Evolutionary conservation across 30 jellyfish, hydroid and myxozoan species (phyloP).

Genomic region (Nemopilema nomurai): DNA sequence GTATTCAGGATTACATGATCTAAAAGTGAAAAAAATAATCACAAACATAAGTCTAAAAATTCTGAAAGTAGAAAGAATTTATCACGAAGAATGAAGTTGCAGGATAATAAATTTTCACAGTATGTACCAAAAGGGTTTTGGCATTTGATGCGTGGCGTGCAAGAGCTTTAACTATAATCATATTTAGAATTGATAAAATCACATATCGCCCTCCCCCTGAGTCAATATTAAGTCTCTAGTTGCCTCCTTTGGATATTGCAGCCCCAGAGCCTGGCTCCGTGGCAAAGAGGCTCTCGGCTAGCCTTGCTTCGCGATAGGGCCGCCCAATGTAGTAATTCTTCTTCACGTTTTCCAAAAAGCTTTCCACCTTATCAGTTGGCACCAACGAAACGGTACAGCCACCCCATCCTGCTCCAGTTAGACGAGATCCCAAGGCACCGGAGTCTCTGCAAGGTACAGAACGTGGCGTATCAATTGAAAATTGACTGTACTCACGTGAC

Average conservation of each 20-base stretch:
- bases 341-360: slow-evolving; percentile 64
- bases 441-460: slow-evolving; percentile 58
- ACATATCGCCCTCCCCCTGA: background rate
- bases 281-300: slow-evolving; percentile 87
- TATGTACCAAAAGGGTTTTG: too few species aligned
- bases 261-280: slow-evolving; percentile 98
- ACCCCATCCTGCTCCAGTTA: slow-evolving; percentile 99
- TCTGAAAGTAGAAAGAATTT: too few species aligned
- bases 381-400: slow-evolving; percentile 95
- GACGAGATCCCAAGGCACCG: slow-evolving; percentile 95
- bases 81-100: too few species aligned
- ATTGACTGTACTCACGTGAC: too few species aligned
- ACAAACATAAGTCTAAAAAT: too few species aligned
- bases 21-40: too few species aligned
- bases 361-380: slow-evolving; percentile 65
- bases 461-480: too few species aligned
- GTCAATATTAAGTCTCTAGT: background rate
- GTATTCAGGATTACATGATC: too few species aligned
- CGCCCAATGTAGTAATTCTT: slow-evolving; percentile 55
- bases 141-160: background rate
- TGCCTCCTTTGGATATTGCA: slow-evolving; percentile 39
- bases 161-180: background rate
- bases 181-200: background rate
- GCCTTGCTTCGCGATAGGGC: slow-evolving; percentile 58
- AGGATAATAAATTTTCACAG: too few species aligned